These are phyloP conservation scores for Oreohelix idahoensis DNA, from an alignment of 1,140 invertebrate genomes.

Conservation along the genomic window DNA sequence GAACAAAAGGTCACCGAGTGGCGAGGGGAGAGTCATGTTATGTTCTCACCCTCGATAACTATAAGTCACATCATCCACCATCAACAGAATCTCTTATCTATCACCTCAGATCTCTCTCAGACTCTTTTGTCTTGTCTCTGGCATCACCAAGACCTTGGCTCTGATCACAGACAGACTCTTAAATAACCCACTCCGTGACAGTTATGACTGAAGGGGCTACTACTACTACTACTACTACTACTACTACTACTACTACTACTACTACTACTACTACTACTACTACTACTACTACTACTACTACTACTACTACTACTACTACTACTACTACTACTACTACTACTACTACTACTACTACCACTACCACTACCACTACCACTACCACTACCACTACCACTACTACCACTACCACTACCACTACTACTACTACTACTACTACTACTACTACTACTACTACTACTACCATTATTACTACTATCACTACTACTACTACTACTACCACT, in stretches of 20 bases:
- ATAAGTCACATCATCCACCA: too few relatives aligned
- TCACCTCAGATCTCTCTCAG: too few relatives aligned
- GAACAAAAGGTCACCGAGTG: too few relatives aligned
- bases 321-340: slow-evolving; percentile 33
- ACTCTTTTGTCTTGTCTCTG: too few relatives aligned
- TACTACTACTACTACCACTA: not conserved
- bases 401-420: slow-evolving; percentile 31
- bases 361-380: slow-evolving; percentile 20
- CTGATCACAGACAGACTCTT: too few relatives aligned
- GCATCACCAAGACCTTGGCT: too few relatives aligned
- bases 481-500: not conserved
- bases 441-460: slow-evolving; percentile 23
- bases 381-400: slow-evolving; percentile 39
- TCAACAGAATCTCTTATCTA: too few relatives aligned
- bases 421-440: slow-evolving; percentile 33
- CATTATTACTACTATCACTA: slow-evolving; percentile 27
- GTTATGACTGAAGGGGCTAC: too few relatives aligned
- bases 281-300: too few relatives aligned
- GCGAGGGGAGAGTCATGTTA: too few relatives aligned
- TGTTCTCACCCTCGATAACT: too few relatives aligned
- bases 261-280: slow-evolving; percentile 24
- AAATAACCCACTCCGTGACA: too few relatives aligned
- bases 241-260: slow-evolving; percentile 28
- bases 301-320: slow-evolving; percentile 10
- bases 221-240: slow-evolving; percentile 11